Conservation (phyloP, 2,888 invertebrate species). For the Oscheius sp. region DNA sequence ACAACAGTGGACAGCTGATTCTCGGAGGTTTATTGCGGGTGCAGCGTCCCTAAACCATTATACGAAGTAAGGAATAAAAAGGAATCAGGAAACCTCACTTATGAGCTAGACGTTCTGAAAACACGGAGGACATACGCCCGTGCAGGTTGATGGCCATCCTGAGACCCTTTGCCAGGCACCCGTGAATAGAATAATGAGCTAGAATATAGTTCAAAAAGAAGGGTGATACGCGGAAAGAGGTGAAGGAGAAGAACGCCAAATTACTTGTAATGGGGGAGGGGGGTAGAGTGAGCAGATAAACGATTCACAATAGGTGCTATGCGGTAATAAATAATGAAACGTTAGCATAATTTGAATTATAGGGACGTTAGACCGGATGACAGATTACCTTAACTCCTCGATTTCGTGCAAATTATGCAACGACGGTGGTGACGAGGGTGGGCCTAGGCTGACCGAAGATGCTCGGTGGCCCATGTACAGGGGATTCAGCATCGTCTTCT, state of each 20-base stretch:
- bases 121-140: conserved; percentile 22
- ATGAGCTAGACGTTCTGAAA: conserved; percentile 25
- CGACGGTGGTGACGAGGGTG: conserved; percentile 53
- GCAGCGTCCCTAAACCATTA: not conserved
- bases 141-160: conserved; percentile 22
- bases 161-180: not conserved
- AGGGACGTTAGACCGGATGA: not conserved
- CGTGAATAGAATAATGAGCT: conserved; percentile 11
- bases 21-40: conserved; percentile 1
- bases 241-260: not conserved
- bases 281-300: conserved; percentile 1
- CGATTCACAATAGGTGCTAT: not conserved
- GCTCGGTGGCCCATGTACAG: conserved; percentile 53
- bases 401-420: conserved; percentile 50
- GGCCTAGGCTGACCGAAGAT: conserved; percentile 46
- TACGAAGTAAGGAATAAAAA: not conserved
- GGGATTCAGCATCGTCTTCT: conserved; percentile 45
- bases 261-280: conserved; percentile 14
- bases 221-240: not conserved
- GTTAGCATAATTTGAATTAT: not conserved
- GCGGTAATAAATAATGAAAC: not conserved
- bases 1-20: conserved; percentile 14
- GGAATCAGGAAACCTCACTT: not conserved
- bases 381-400: conserved; percentile 47
- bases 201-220: conserved; percentile 13